Base-by-base conservation (phyloP, 2,888 invertebrate genomes). In the Ormia ochracea region DNA sequence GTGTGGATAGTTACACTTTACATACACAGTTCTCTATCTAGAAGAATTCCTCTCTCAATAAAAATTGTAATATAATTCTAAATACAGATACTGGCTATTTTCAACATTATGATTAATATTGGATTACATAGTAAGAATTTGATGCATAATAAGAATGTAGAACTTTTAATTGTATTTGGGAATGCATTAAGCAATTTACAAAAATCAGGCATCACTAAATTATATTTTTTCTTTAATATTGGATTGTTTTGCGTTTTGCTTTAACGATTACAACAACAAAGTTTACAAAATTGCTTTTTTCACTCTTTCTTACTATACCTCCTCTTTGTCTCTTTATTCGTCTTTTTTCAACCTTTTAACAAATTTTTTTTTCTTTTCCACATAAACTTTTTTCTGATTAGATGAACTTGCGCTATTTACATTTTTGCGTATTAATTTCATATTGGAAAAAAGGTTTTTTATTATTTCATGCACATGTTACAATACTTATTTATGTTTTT, bases 231-330 rank as follows among this genome's bases (percentile, higher is more conserved):
- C 50, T 76, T 68, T 73, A 52, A 70, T 70, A 76, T 76, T 80
- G 48, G 66, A 70, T 80, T 72, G 50, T 76, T 79, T 75, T 72
- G 48, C 79, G 66, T 76, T 80, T 76, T 75, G 75, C 66, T 76
- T 80, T 80, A 66, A 68, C 72, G 36, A 80, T 76, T 80, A 76
- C 80, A 80, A 75, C 61, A 80, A 73, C 73, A 73, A 59, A 63
- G 74, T 36, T 70, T 65, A 75, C 56, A 74, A 68, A 65, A 79
- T 80, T 72, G 65, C 54, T 59, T 79, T 78, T 75, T 70, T 21
- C 23, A 12, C 4, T 28, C 9, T 43, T 73, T 73, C 63, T 75
- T 66, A 56, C 72, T 80, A 45, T 61, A 69, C 52, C 61, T 61
- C 48, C 61, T 75, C 75, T 63, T 72, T 76, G 31, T 33, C 45